These are phyloP conservation scores for Cuniculus paca DNA, from an alignment of 2,797 vertebrate species.

Conservation along the genomic window DNA sequence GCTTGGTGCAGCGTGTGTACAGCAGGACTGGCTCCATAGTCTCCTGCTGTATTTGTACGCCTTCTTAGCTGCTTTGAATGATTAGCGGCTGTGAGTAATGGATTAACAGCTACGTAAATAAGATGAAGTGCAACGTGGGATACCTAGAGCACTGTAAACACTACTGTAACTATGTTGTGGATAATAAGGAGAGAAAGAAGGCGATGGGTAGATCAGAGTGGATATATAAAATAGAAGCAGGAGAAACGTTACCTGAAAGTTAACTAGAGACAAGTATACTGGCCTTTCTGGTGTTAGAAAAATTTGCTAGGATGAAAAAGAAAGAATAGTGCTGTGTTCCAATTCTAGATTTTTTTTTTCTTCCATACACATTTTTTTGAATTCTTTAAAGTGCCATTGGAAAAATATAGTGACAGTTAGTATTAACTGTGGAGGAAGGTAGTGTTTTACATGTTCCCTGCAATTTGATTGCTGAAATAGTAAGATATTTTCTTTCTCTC, in stretches of 20 bases:
- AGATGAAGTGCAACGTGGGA: neutral
- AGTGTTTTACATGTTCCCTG: neutral
- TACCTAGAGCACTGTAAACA: neutral
- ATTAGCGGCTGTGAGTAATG: neutral
- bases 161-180: neutral
- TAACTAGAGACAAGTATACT: neutral
- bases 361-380: neutral
- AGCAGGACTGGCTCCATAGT: neutral
- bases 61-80: neutral
- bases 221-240: neutral
- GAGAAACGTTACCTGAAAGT: neutral
- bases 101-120: neutral
- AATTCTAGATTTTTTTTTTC: neutral
- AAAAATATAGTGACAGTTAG: neutral
- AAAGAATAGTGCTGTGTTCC: neutral
- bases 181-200: neutral
- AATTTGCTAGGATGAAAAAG: neutral
- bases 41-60: neutral
- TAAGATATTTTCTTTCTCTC: conserved; percentile 62
- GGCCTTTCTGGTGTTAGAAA: neutral
- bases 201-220: neutral
- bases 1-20: neutral
- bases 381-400: neutral
- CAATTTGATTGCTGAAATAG: conserved; percentile 60
- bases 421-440: neutral